phyloP scores from a whole-genome alignment of 2,888 invertebrate genomes.

The Branchellion lobata region DNA sequence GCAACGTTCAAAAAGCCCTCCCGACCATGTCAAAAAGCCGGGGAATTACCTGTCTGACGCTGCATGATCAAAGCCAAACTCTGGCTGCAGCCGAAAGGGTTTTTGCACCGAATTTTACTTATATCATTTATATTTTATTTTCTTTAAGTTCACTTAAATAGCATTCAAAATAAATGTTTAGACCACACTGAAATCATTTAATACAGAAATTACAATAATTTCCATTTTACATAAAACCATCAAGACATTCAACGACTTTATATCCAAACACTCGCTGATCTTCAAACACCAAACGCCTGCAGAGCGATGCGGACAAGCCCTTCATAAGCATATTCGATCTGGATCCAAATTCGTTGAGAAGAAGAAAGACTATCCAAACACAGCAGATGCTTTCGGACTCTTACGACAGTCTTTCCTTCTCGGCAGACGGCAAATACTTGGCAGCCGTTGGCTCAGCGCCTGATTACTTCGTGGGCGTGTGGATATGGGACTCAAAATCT shows the following conservation, averaged over 20 bases:
- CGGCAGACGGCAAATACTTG: conserved; percentile 38
- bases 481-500: conserved; percentile 37
- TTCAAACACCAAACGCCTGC: neutral
- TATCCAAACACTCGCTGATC: conserved; percentile 10
- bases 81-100: conserved; percentile 34
- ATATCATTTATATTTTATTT: too few relatives aligned
- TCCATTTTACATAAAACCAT: too few relatives aligned
- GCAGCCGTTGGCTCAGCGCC: conserved; percentile 28
- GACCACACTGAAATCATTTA: too few relatives aligned
- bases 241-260: too few relatives aligned
- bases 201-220: too few relatives aligned
- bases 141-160: too few relatives aligned
- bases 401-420: conserved; percentile 32
- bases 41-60: conserved; percentile 30
- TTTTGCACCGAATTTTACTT: neutral
- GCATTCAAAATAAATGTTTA: too few relatives aligned
- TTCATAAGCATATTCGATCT: conserved; percentile 39
- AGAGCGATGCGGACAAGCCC: conserved; percentile 39
- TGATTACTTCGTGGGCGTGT: conserved; percentile 25
- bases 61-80: neutral
- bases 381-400: conserved; percentile 23
- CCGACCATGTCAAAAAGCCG: conserved; percentile 21
- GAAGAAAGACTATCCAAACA: conserved; percentile 9
- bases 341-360: conserved; percentile 10
- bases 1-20: conserved; percentile 22